These are phyloP conservation scores for Coregonus clupeaformis DNA, from an alignment of 2,113 vertebrate genomes.

Conservation along the genomic window DNA sequence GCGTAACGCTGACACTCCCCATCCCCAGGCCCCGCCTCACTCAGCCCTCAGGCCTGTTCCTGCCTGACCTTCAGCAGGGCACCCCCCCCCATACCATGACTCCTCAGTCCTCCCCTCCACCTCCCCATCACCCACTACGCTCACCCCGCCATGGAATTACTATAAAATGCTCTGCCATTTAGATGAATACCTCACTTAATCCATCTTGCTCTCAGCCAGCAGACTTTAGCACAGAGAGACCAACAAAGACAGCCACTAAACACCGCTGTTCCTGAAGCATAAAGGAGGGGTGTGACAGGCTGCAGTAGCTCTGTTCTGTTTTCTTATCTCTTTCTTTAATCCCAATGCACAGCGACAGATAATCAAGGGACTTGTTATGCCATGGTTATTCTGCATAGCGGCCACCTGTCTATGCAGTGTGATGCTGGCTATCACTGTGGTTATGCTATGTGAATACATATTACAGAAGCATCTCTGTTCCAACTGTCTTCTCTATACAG, in stretches of 20 bases:
- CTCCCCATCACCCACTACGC: constrained; percentile 22
- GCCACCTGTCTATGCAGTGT: not conserved
- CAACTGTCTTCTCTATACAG: not conserved
- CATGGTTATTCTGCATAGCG: too few relatives aligned
- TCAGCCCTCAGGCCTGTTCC: too few relatives aligned
- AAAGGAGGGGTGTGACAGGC: too few relatives aligned
- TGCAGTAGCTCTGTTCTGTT: too few relatives aligned
- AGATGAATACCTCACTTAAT: too few relatives aligned
- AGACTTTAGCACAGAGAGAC: too few relatives aligned
- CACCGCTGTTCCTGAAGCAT: not conserved
- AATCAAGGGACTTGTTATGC: constrained; percentile 44
- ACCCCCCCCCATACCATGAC: too few relatives aligned
- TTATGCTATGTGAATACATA: constrained; percentile 7
- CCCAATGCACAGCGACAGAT: constrained; percentile 14
- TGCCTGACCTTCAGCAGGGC: too few relatives aligned
- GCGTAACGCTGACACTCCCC: constrained; percentile 35
- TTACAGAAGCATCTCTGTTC: not conserved
- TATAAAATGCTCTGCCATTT: too few relatives aligned
- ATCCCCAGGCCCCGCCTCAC: constrained; percentile 20
- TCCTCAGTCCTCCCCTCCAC: too few relatives aligned
- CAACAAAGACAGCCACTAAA: not conserved
- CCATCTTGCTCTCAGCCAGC: too few relatives aligned
- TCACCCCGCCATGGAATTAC: not conserved
- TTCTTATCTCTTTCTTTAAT: constrained; percentile 17
- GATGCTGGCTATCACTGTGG: not conserved